These are phyloP conservation scores for Aphelenchoides avenae DNA, from an alignment of 1,140 invertebrate genomes.

Conservation along the genomic window DNA sequence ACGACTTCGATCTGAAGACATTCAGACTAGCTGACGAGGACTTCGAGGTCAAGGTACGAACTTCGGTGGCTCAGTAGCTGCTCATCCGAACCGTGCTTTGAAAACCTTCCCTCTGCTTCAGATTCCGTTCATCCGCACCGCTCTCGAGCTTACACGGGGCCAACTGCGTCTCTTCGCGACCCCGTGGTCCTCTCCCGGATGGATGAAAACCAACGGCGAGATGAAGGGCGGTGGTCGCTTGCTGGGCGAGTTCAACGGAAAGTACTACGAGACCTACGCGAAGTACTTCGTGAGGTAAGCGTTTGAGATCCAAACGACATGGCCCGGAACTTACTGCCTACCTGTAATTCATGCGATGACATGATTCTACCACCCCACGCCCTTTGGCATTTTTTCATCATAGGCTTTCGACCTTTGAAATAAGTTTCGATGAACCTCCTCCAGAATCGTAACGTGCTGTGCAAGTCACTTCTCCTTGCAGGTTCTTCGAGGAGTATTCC, in stretches of 20 bases:
- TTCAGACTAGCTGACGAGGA: constrained; percentile 71
- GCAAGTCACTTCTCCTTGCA: constrained; percentile 38
- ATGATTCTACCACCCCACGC: too few relatives aligned
- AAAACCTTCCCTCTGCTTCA: constrained; percentile 50
- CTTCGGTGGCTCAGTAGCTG: constrained; percentile 3
- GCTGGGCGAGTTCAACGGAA: constrained; percentile 62
- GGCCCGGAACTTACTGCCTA: too few relatives aligned
- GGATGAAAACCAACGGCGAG: constrained; percentile 81
- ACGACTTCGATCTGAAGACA: constrained; percentile 68
- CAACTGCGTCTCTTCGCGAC: constrained; percentile 67
- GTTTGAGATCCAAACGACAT: too few relatives aligned
- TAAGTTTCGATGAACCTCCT: too few relatives aligned
- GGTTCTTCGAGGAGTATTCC: constrained; percentile 67
- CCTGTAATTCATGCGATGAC: too few relatives aligned
- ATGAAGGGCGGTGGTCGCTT: constrained; percentile 64
- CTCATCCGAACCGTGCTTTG: not conserved
- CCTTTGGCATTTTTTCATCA: too few relatives aligned
- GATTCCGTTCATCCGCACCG: constrained; percentile 69
- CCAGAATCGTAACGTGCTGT: too few relatives aligned
- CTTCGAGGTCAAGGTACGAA: constrained; percentile 64
- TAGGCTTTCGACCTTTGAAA: too few relatives aligned
- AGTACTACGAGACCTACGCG: constrained; percentile 74
- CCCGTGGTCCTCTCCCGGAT: constrained; percentile 79
- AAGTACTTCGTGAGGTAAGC: constrained; percentile 71
- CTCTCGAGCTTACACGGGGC: constrained; percentile 60